Base-by-base conservation (phyloP, 2,797 vertebrate species). In the Argya squamiceps region DNA sequence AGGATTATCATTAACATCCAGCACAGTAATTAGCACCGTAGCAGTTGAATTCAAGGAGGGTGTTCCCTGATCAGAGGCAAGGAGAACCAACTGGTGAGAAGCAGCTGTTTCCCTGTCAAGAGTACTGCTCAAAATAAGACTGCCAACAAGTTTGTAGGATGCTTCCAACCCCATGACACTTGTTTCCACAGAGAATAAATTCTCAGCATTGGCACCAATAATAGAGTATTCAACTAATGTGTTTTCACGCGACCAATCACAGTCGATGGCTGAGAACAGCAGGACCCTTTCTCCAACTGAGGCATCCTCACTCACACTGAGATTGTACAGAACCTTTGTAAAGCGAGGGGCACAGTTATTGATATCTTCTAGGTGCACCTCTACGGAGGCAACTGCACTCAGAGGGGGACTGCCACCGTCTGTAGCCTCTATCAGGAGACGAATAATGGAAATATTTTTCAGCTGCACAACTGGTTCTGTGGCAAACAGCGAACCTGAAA, bases 1-100 rank as follows among this genome's bases (percentile, higher is more conserved):
- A 12, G 98, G 85, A 21, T 99, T 99, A 95, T 99, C 99, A 79
- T 99, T 99, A 94, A 97, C 97, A 96, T 99, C 99, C 17, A 98
- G 97, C 58, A 99, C 98, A 21, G 97, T 98, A 92, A 99, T 97
- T 18, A 96, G 96, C 4, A 99, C 84, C 1, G 97, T 84, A 5
- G 98, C 96, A 39, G 98, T 98, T 88, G 98, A 98, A 93, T 98
- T 99, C 69, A 99, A 84, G 6, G 98, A 96, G 43, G 99, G 98
- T 1, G 12, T 96, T 90, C 99, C 99, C 24, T 12, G 96, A 89
- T 99, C 98, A 36, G 98, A 98, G 20, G 98, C 99, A 15, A 97
- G 98, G 58, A 99, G 97, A 27, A 98, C 97, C 67, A 99, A 97
- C 8, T 70, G 68, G 55, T 99, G 98, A 71, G 74, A 97, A 53